Conservation (phyloP, 2,113 vertebrate species). For the Mobula birostris region DNA sequence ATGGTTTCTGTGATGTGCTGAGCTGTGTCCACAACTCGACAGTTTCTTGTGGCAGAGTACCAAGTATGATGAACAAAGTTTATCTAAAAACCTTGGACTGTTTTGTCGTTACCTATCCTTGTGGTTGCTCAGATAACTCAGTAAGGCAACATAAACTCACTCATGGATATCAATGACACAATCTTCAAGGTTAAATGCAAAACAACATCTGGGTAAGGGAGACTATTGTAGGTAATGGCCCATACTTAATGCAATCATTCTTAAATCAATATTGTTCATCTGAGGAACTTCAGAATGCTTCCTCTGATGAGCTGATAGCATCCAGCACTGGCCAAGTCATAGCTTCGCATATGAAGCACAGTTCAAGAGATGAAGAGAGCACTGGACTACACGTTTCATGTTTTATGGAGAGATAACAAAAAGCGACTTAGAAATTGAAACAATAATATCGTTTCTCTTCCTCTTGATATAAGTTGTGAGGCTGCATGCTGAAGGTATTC, state of each 20-base stretch:
- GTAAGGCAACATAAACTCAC: not conserved
- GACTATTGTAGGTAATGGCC: conserved; percentile 3
- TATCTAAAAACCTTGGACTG: not conserved
- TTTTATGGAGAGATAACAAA: not conserved
- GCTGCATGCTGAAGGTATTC: not conserved
- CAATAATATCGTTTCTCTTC: too few relatives aligned
- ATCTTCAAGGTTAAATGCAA: conserved; percentile 10
- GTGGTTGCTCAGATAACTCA: not conserved
- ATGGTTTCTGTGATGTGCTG: too few relatives aligned
- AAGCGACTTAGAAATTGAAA: not conserved
- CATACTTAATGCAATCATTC: not conserved
- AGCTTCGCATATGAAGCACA: not conserved
- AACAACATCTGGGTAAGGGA: conserved; percentile 10
- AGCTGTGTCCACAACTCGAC: too few relatives aligned
- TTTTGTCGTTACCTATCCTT: not conserved
- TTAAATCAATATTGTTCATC: conserved; percentile 20
- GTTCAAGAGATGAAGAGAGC: not conserved
- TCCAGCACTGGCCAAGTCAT: not conserved
- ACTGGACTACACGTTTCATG: not conserved
- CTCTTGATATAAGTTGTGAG: not conserved
- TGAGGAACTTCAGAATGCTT: not conserved
- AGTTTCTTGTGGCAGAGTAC: too few relatives aligned
- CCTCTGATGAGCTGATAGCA: conserved; percentile 17
- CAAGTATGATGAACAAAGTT: not conserved
- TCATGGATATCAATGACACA: not conserved